Base-by-base conservation (phyloP, 2,888 invertebrate genomes). In the Ophion obscuratus region DNA sequence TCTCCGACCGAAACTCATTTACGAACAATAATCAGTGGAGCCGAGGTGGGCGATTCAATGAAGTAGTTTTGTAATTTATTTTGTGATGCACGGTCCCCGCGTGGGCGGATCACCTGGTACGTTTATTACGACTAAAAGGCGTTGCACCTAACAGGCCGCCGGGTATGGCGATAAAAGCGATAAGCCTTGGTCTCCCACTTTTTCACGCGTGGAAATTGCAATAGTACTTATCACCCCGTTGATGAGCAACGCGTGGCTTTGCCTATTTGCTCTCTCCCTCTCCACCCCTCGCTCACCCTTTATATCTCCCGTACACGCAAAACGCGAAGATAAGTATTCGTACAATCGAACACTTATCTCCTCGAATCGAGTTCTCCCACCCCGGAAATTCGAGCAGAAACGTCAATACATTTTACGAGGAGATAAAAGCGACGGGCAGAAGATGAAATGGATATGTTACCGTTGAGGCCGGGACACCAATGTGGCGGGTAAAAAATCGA, bases 101-200 rank as follows among this genome's bases (percentile, higher is more conserved):
- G 70, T 61, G 62, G 44, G 31, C 47, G 78, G 57, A 57, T 81
- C 47, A 81, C 78, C 66, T 81, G 78, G 81, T 81, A 66, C 74
- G 71, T 67, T 71, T 61, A 74, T 31, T 62, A 64, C 76, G 79
- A 87, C 88, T 88, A 81, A 85, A 78, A 87, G 77, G 76, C 80
- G 84, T 88, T 83, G 83, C 86, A 87, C 85, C 83, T 85, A 80
- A 57, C 78, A 36, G 77, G 68, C 67, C 74, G 66, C 61, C 67
- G 81, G 71, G 71, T 78, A 87, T 81, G 77, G 83, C 77, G 87
- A 88, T 88, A 88, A 88, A 83, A 85, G 74, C 75, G 86, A 87
- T 87, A 88, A 88, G 84, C 81, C 53, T 75, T 84, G 74, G 70
- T 81, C 86, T 84, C 81, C 83, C 88, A 80, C 86, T 67, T 81